A percentile compares a stretch with the other conserved stretches of the same genome.
These are phyloP conservation scores for Scatophagus argus DNA, from an alignment of 2,113 vertebrate species.

Conservation along the genomic window DNA sequence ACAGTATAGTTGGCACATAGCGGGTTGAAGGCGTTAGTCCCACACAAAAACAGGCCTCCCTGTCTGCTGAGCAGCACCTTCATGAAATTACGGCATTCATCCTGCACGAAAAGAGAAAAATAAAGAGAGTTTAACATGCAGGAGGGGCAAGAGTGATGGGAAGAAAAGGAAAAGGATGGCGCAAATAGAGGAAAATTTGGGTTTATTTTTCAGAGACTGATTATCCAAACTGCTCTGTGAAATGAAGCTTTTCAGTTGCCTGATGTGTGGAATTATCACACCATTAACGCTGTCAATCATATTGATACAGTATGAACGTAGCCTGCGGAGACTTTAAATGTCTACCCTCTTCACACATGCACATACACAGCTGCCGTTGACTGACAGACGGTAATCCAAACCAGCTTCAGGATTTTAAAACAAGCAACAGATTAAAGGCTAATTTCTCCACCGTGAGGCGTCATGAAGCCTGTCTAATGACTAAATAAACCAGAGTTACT, in stretches of 20 bases:
- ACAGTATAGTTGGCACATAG: constrained; percentile 96
- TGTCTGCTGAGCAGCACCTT: constrained; percentile 92
- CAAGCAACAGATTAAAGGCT: constrained; percentile 56
- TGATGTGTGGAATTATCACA: constrained; percentile 76
- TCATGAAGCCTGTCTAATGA: constrained; percentile 31
- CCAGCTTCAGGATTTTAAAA: constrained; percentile 62
- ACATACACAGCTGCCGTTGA: constrained; percentile 35
- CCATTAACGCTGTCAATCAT: constrained; percentile 78
- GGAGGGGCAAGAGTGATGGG: constrained; percentile 6
- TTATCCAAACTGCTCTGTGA: constrained; percentile 66
- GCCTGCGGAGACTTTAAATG: constrained; percentile 56
- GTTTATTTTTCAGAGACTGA: constrained; percentile 59
- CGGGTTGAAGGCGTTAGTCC: constrained; percentile 97
- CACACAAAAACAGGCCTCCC: constrained; percentile 92
- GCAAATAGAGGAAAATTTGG: constrained; percentile 2
- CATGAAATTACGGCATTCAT: constrained; percentile 96
- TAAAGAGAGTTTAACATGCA: constrained; percentile 30
- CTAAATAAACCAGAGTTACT: constrained; percentile 27
- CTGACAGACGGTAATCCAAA: constrained; percentile 70
- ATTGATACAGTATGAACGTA: constrained; percentile 49
- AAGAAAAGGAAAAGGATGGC: constrained; percentile 23
- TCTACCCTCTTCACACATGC: constrained; percentile 28
- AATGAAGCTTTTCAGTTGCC: constrained; percentile 70
- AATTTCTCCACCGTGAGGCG: constrained; percentile 48
- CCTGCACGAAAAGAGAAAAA: constrained; percentile 77